These are phyloP conservation scores for Drosophila histrio DNA, from an alignment of 2,888 invertebrate genomes.

Conservation along the genomic window DNA sequence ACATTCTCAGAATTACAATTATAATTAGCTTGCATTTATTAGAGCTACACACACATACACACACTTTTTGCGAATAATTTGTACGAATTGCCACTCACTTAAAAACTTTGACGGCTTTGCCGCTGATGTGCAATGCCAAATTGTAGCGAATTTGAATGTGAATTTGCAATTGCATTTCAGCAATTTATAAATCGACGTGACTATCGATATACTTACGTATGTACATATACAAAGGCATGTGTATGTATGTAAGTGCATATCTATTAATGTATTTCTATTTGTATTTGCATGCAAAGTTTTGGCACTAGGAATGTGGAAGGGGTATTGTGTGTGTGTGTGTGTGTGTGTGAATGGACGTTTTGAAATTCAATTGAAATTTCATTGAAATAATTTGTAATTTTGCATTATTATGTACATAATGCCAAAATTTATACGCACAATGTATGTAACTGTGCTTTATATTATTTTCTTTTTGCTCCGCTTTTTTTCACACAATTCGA, in stretches of 20 bases:
- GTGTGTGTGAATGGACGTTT: constrained; percentile 1
- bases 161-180: constrained; percentile 20
- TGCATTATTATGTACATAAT: constrained; percentile 47
- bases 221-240: neutral
- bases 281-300: constrained; percentile 15
- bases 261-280: constrained; percentile 2
- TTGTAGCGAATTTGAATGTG: constrained; percentile 11
- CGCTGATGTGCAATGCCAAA: constrained; percentile 24
- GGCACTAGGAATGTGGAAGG: neutral
- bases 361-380: constrained; percentile 65
- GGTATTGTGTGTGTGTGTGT: constrained; percentile 17
- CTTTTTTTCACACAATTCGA: constrained; percentile 44
- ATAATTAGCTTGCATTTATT: constrained; percentile 35
- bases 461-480: constrained; percentile 18
- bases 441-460: constrained; percentile 21
- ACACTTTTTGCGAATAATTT: constrained; percentile 26
- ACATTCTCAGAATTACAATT: constrained; percentile 22
- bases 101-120: constrained; percentile 29
- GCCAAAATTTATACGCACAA: constrained; percentile 3
- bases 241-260: neutral
- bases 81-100: constrained; percentile 44
- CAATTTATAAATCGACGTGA: constrained; percentile 24
- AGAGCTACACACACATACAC: neutral
- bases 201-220: constrained; percentile 4
- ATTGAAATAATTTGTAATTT: constrained; percentile 68